A percentile compares a stretch with the other conserved stretches of the same genome.
Conservation (phyloP, 2,797 vertebrate genomes). For the Lepilemur septentrionalis region DNA sequence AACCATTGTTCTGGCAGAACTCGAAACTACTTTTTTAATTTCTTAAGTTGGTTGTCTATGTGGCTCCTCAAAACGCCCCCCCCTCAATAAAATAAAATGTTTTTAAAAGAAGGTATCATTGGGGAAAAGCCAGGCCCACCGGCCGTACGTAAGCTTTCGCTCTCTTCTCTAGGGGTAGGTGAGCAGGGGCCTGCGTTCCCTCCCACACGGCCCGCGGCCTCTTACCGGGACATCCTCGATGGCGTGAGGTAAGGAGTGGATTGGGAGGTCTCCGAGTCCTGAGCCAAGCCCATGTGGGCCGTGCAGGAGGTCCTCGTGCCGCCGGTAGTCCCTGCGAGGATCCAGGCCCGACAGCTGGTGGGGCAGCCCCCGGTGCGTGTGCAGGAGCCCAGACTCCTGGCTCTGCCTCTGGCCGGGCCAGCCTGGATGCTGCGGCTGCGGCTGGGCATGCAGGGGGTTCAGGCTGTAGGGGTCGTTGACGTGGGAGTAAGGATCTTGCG, state of each 20-base stretch:
- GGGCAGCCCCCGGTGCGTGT: slow-evolving; percentile 95
- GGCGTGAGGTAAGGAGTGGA: slow-evolving; percentile 98
- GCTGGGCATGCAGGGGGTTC: slow-evolving; percentile 96
- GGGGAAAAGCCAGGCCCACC: background rate
- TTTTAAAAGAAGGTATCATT: background rate
- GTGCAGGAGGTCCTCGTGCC: slow-evolving; percentile 95
- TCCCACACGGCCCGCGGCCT: background rate
- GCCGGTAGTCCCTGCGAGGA: slow-evolving; percentile 95
- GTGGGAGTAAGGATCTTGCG: slow-evolving; percentile 99
- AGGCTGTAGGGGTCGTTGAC: slow-evolving; percentile 99
- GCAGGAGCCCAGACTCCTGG: slow-evolving; percentile 95
- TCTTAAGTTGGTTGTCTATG: background rate
- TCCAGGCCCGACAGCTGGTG: slow-evolving; percentile 94
- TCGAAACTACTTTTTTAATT: slow-evolving; percentile 45
- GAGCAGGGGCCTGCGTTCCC: background rate
- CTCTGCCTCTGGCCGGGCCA: slow-evolving; percentile 98
- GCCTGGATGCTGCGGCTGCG: slow-evolving; percentile 96
- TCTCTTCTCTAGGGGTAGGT: background rate
- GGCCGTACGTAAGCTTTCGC: background rate
- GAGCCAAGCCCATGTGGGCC: slow-evolving; percentile 95
- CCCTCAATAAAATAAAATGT: background rate
- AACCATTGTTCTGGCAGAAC: slow-evolving; percentile 83
- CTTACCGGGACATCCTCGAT: slow-evolving; percentile 99
- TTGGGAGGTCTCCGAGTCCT: slow-evolving; percentile 94
- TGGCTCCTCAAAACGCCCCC: background rate